A percentile compares a stretch with the other conserved stretches of the same genome.
phyloP scores from a whole-genome alignment of 2,797 vertebrate genomes.

The Malurus leucopterus region DNA sequence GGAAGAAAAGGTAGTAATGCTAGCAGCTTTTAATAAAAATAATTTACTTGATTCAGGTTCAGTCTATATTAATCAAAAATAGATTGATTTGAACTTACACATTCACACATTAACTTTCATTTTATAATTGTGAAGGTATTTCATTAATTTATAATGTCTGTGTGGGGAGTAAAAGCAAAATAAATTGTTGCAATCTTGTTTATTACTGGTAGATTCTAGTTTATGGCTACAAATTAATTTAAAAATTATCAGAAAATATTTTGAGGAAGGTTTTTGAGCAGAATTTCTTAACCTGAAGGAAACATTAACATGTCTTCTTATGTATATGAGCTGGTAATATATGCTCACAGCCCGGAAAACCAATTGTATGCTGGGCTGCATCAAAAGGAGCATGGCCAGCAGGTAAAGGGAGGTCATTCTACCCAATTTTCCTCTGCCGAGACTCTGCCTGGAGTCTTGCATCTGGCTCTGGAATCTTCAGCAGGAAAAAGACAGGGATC shows the following conservation, averaged over 20 bases:
- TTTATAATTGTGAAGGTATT: neutral
- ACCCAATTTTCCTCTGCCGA: neutral
- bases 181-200: neutral
- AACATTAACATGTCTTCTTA: neutral
- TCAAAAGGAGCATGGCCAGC: rapidly evolving
- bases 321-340: neutral
- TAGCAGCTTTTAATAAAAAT: neutral
- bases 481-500: neutral
- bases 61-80: neutral
- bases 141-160: neutral
- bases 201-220: neutral
- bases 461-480: neutral
- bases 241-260: neutral
- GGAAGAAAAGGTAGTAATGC: neutral
- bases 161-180: neutral
- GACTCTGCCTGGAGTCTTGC: neutral
- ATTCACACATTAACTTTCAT: neutral
- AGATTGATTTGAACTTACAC: neutral
- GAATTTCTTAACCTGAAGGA: neutral
- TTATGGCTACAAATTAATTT: neutral
- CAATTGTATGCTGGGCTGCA: neutral
- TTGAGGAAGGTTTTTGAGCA: neutral
- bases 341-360: neutral
- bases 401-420: neutral
- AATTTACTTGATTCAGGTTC: neutral